Percentiles rank a stretch among this genome's conserved stretches.
Conservation (phyloP, 2,797 vertebrate genomes). For the Poecile montanus region DNA sequence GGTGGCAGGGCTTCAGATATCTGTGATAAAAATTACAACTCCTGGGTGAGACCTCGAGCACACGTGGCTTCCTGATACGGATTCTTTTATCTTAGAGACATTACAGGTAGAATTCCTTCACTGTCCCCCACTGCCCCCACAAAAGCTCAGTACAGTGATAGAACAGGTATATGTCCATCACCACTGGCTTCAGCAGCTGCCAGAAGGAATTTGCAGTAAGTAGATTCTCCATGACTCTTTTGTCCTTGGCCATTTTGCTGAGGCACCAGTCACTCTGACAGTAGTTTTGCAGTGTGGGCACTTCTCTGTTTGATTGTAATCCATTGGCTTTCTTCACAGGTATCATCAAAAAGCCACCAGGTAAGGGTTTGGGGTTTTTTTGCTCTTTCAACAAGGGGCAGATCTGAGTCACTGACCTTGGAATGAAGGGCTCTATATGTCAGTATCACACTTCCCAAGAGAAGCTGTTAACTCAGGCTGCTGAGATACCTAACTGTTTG, state of each 20-base stretch:
- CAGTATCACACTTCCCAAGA: neutral
- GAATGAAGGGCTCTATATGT: neutral
- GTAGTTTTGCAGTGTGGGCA: neutral
- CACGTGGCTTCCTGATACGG: too few relatives aligned
- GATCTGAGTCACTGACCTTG: neutral
- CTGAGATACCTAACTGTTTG: neutral
- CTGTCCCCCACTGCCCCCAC: neutral
- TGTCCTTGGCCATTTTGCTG: neutral
- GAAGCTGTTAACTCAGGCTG: neutral
- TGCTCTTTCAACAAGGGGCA: neutral
- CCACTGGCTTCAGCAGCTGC: neutral
- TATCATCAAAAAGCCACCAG: neutral
- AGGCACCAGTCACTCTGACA: neutral
- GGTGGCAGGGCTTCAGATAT: neutral
- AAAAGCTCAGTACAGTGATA: neutral
- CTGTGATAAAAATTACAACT: neutral
- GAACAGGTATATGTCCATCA: neutral
- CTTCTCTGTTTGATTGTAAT: neutral
- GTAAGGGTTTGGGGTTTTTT: neutral
- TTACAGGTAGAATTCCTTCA: neutral
- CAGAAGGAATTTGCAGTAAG: neutral
- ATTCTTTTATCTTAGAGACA: neutral
- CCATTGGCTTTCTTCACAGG: neutral
- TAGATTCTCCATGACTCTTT: neutral
- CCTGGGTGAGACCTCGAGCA: rapidly evolving